A percentile compares a stretch with the other conserved stretches of the same genome.
These are phyloP conservation scores for Eutrigla gurnardus DNA, from an alignment of 2,797 vertebrate genomes.

Conservation along the genomic window DNA sequence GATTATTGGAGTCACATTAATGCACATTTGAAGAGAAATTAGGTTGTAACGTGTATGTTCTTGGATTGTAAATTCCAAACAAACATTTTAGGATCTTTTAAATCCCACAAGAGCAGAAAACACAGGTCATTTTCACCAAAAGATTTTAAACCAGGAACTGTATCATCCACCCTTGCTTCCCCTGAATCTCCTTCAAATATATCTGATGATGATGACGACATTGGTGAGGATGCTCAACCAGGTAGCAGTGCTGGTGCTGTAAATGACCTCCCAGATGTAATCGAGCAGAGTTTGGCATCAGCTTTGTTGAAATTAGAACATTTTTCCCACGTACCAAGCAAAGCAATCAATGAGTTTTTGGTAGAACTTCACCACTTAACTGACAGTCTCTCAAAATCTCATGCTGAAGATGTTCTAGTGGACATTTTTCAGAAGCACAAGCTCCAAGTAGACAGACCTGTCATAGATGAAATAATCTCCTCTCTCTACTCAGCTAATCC, in stretches of 20 bases:
- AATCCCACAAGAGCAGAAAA: conserved; percentile 20
- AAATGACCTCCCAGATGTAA: conserved; percentile 12
- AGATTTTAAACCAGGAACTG: conserved; percentile 12
- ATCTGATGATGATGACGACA: conserved; percentile 12
- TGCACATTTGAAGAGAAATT: conserved; percentile 2
- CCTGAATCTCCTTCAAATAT: neutral
- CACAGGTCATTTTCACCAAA: conserved; percentile 1
- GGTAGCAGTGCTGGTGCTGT: neutral
- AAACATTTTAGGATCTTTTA: conserved; percentile 15
- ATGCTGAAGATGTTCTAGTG: conserved; percentile 4
- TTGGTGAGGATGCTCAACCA: conserved; percentile 8
- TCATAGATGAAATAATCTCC: conserved; percentile 28
- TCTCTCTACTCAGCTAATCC: conserved; percentile 26
- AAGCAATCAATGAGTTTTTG: conserved; percentile 33
- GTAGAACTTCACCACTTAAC: conserved; percentile 24
- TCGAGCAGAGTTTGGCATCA: conserved; percentile 31
- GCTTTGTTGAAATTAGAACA: conserved; percentile 39
- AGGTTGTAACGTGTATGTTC: conserved; percentile 24
- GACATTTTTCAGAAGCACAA: conserved; percentile 43
- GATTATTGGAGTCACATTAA: conserved; percentile 1
- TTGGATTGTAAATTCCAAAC: conserved; percentile 16
- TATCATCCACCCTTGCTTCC: neutral
- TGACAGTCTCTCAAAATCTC: neutral
- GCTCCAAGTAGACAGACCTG: conserved; percentile 37
- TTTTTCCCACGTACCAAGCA: conserved; percentile 29